Percentiles rank a stretch among this genome's conserved stretches.
Evolutionary conservation across 2,888 invertebrate genomes (phyloP).

Genomic region (Nymphalis urticae): DNA sequence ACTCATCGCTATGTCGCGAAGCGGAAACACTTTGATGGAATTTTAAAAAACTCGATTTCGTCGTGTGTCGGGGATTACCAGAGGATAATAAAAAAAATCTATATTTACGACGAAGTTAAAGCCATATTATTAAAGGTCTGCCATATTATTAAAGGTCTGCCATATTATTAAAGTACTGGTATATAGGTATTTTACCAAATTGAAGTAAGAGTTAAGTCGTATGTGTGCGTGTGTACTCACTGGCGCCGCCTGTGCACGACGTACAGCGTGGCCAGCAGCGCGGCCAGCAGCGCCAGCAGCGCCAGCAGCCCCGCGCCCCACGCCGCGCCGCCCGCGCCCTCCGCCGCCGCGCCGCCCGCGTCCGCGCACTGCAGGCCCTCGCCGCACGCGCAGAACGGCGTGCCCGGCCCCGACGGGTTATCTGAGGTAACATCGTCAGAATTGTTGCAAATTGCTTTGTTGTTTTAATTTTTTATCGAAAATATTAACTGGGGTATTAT

Average conservation of each 20-base stretch:
- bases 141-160: too few species aligned
- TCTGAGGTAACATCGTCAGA: constrained; percentile 43
- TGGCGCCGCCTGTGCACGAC: constrained; percentile 59
- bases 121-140: too few species aligned
- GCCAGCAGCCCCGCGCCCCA: constrained; percentile 56
- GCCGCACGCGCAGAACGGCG: constrained; percentile 63
- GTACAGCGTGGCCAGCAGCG: constrained; percentile 55
- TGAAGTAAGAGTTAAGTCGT: not conserved
- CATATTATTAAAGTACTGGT: too few species aligned
- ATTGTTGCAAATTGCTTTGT: not conserved
- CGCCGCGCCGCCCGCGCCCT: constrained; percentile 44
- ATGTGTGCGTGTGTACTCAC: constrained; percentile 54
- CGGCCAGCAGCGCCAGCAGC: constrained; percentile 52
- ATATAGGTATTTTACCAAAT: too few species aligned
- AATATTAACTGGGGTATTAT: too few species aligned
- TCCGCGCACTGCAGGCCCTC: constrained; percentile 56
- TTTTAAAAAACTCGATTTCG: too few species aligned
- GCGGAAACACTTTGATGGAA: too few species aligned
- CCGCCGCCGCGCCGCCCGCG: constrained; percentile 36
- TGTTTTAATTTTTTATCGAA: not conserved
- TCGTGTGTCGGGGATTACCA: too few species aligned
- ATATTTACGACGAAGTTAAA: too few species aligned
- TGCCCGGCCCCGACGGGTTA: constrained; percentile 58
- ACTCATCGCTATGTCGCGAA: too few species aligned
- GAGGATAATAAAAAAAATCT: too few species aligned